A percentile compares a stretch with the other conserved stretches of the same genome.
phyloP scores from a whole-genome alignment of 2,797 vertebrate species.

The Trematomus bernacchii region DNA sequence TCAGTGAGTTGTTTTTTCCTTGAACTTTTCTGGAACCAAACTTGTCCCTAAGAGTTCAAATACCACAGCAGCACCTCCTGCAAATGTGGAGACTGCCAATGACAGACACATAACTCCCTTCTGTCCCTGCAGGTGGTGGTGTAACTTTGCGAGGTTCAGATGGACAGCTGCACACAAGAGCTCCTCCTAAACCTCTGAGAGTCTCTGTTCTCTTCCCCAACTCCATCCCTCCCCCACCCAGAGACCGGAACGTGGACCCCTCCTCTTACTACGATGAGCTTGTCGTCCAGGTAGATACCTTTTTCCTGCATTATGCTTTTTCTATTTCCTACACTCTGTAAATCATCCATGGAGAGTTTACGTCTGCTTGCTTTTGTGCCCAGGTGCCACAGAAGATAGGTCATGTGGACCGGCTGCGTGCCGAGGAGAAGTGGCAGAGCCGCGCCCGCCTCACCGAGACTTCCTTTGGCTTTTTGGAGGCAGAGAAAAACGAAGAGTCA shows the following conservation, averaged over 20 bases:
- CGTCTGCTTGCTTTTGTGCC: constrained; percentile 2
- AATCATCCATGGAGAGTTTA: not conserved
- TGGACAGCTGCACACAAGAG: constrained; percentile 89
- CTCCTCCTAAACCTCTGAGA: constrained; percentile 88
- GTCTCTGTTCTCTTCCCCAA: constrained; percentile 81
- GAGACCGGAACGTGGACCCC: constrained; percentile 59
- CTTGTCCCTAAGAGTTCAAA: not conserved
- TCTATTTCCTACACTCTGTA: not conserved
- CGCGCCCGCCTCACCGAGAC: constrained; percentile 86
- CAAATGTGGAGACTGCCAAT: not conserved
- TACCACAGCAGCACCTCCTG: not conserved
- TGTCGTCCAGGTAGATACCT: constrained; percentile 77
- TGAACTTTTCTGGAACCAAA: not conserved
- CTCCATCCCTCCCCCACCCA: constrained; percentile 42
- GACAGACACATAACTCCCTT: not conserved
- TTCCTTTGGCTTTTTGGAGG: constrained; percentile 87
- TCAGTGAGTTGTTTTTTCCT: not conserved
- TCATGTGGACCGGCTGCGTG: constrained; percentile 84
- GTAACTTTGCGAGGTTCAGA: constrained; percentile 87
- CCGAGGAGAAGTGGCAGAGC: constrained; percentile 88
- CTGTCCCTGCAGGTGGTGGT: constrained; percentile 65
- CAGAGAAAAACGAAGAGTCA: constrained; percentile 49
- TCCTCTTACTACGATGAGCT: constrained; percentile 86
- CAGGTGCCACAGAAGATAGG: constrained; percentile 76
- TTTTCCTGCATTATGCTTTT: not conserved